Conservation (phyloP, 2,888 invertebrate genomes). For the Malthinus flaveolus region DNA sequence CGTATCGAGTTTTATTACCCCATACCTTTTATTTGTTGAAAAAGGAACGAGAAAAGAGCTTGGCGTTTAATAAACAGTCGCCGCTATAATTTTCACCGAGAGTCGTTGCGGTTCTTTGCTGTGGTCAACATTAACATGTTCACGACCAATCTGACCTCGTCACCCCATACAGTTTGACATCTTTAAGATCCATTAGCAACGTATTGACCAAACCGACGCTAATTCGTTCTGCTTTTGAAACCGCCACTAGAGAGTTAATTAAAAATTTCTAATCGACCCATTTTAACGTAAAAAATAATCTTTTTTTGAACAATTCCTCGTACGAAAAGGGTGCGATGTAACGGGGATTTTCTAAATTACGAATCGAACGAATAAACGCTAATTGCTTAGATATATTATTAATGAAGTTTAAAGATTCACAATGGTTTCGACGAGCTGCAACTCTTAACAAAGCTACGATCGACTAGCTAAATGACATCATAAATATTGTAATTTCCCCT, state of each 20-base stretch:
- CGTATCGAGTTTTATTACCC: too few relatives aligned
- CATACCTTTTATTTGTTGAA: too few relatives aligned
- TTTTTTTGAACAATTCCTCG: neutral
- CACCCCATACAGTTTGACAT: slow-evolving; percentile 2
- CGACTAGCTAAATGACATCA: slow-evolving; percentile 51
- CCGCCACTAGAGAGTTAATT: neutral
- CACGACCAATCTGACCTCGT: neutral
- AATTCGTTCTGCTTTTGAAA: neutral
- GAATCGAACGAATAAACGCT: slow-evolving; percentile 40
- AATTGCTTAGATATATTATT: slow-evolving; percentile 51
- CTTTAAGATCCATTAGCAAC: neutral
- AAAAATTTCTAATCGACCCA: neutral
- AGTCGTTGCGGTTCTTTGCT: neutral
- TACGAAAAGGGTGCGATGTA: slow-evolving; percentile 1
- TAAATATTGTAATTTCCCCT: slow-evolving; percentile 52
- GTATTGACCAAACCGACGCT: neutral
- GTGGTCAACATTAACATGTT: neutral
- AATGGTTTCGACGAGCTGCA: slow-evolving; percentile 44
- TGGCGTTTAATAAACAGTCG: neutral
- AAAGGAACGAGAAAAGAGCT: too few relatives aligned
- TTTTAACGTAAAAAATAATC: neutral
- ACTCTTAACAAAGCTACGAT: slow-evolving; percentile 44
- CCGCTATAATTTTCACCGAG: neutral
- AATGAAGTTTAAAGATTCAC: slow-evolving; percentile 46
- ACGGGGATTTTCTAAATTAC: neutral